These are phyloP conservation scores for Anhinga rufa DNA, from an alignment of 2,113 vertebrate genomes.

Conservation along the genomic window DNA sequence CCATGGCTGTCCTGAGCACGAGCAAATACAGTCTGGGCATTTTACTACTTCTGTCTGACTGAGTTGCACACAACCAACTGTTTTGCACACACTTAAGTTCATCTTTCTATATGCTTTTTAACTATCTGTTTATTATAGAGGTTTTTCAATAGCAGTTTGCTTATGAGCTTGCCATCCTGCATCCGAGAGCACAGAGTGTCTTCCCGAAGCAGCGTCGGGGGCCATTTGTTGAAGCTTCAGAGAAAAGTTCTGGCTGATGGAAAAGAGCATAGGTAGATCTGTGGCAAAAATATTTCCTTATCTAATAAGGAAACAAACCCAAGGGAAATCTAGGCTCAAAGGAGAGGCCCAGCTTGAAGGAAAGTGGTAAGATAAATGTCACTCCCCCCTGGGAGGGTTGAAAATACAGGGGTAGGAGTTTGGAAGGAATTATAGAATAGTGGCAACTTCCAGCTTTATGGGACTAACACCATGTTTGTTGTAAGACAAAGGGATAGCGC, in stretches of 20 bases:
- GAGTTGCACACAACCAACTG: neutral
- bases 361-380: neutral
- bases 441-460: neutral
- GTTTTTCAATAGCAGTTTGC: neutral
- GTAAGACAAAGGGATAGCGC: neutral
- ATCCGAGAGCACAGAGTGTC: neutral
- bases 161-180: neutral
- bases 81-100: neutral
- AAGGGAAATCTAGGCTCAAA: neutral
- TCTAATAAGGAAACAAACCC: neutral
- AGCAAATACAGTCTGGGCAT: neutral
- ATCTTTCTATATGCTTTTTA: neutral
- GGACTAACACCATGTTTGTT: neutral
- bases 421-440: neutral
- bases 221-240: neutral
- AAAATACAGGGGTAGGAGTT: neutral
- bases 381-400: neutral
- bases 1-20: neutral
- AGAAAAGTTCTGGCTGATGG: neutral
- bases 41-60: neutral
- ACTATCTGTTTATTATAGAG: neutral
- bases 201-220: neutral
- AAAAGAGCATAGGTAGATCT: neutral
- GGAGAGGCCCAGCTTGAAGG: neutral
- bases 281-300: neutral